These are phyloP conservation scores for Maylandia zebra DNA, from an alignment of 2,113 vertebrate genomes.

Conservation along the genomic window DNA sequence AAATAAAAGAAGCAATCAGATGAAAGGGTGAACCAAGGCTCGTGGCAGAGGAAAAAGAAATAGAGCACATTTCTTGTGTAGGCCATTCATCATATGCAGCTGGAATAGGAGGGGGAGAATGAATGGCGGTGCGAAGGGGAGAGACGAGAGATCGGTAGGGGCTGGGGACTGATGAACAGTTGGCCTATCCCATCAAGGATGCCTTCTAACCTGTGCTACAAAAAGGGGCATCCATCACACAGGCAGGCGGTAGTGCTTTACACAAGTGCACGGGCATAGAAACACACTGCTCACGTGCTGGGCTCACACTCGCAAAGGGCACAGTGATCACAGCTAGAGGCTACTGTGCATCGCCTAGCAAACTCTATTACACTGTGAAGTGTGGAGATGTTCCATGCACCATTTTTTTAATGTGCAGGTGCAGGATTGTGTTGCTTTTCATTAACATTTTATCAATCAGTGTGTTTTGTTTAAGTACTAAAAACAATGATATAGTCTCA, in stretches of 20 bases:
- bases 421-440: neutral
- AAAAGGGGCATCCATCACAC: conserved; percentile 61
- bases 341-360: neutral
- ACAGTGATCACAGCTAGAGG: conserved; percentile 6
- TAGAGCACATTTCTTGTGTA: conserved; percentile 33
- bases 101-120: conserved; percentile 12
- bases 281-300: conserved; percentile 12
- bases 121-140: conserved; percentile 5
- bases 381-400: neutral
- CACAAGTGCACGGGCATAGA: conserved; percentile 28
- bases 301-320: conserved; percentile 1
- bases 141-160: conserved; percentile 5
- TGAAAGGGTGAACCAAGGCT: conserved; percentile 37
- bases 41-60: conserved; percentile 26
- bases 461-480: neutral
- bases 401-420: neutral
- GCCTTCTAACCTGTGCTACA: conserved; percentile 69
- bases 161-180: conserved; percentile 58
- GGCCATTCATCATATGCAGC: conserved; percentile 56
- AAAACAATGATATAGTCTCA: no score
- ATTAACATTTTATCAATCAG: neutral
- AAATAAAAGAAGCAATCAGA: conserved; percentile 43
- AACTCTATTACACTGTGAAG: neutral
- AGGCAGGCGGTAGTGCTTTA: conserved; percentile 15
- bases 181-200: conserved; percentile 65